phyloP scores from a whole-genome alignment of 2,113 vertebrate species.

The Macheiramphus alcinus region DNA sequence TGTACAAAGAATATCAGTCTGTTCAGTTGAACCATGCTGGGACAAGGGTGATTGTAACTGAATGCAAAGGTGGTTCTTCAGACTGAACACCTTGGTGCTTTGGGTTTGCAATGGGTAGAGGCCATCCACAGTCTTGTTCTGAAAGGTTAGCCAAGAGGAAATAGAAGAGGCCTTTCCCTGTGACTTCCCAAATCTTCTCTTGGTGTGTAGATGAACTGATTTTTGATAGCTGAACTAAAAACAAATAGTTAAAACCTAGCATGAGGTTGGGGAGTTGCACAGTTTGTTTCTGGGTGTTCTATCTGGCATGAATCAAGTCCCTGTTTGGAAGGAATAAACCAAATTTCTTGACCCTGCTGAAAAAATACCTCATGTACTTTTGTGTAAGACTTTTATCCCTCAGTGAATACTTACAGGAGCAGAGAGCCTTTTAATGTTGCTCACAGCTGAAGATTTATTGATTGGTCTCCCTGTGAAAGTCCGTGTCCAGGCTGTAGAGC shows the following conservation, averaged over 20 bases:
- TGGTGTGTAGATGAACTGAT: background rate
- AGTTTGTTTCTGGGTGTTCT: background rate
- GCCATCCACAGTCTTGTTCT: background rate
- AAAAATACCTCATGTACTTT: background rate
- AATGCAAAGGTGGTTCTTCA: background rate
- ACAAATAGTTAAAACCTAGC: background rate
- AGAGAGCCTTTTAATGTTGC: background rate
- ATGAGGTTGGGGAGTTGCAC: background rate
- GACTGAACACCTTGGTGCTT: background rate
- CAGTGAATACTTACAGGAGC: background rate
- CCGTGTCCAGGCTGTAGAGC: background rate
- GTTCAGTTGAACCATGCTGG: background rate
- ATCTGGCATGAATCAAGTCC: background rate
- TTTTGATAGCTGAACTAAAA: background rate
- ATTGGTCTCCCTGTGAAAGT: background rate
- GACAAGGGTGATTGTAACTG: background rate
- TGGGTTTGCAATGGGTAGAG: background rate
- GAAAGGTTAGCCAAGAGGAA: background rate
- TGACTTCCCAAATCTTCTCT: background rate
- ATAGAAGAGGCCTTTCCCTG: background rate
- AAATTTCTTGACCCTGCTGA: background rate
- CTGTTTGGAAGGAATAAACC: background rate
- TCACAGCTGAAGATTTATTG: background rate
- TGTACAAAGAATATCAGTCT: background rate
- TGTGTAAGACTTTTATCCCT: background rate